Conservation (phyloP, 2,888 invertebrate species). For the Polyploca ridens region DNA sequence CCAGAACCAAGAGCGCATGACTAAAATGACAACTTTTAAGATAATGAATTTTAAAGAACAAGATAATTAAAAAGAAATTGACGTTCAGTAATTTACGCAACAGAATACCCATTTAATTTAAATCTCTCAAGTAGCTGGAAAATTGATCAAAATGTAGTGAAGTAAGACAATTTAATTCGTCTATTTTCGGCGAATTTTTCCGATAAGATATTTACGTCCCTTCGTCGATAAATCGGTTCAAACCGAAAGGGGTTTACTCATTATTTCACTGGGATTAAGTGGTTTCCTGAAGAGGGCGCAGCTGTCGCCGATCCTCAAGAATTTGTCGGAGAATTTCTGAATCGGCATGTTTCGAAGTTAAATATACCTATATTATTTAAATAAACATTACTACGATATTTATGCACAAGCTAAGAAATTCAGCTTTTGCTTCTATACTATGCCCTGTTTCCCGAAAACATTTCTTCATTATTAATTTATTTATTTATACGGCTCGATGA, state of each 20-base stretch:
- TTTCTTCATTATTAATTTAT: too few species aligned
- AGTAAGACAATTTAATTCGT: background rate
- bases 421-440: too few species aligned
- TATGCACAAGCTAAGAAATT: too few species aligned
- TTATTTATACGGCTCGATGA: too few species aligned
- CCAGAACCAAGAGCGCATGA: background rate
- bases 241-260: conserved; percentile 41
- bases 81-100: background rate
- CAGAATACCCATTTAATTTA: background rate
- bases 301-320: conserved; percentile 46
- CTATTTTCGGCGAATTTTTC: conserved; percentile 12
- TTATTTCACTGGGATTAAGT: conserved; percentile 53
- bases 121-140: background rate
- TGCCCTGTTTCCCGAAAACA: too few species aligned
- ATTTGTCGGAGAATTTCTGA: conserved; percentile 33
- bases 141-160: background rate
- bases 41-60: too few species aligned
- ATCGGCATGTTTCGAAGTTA: conserved; percentile 11
- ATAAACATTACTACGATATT: too few species aligned
- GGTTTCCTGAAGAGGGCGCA: conserved; percentile 37
- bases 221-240: conserved; percentile 19
- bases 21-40: too few species aligned
- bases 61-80: background rate
- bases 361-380: background rate
- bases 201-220: conserved; percentile 21